Evolutionary conservation across 2,888 invertebrate species (phyloP).

Genomic region (Philereme vetulata): DNA sequence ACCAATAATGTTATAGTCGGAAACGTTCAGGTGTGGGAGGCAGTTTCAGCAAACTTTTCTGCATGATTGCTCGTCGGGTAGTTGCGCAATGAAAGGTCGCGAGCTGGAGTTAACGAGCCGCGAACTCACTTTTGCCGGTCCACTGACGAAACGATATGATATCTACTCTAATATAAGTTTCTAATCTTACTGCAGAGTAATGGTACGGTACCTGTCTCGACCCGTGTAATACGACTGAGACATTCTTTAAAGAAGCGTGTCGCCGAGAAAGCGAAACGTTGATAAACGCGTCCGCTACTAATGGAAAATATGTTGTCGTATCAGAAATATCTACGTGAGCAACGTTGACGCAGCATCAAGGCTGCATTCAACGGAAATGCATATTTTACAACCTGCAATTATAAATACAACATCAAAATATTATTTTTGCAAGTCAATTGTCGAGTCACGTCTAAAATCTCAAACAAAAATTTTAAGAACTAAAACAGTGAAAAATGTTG

Average conservation of each 20-base stretch:
- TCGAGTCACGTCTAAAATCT: slow-evolving; percentile 57
- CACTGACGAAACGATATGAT: slow-evolving; percentile 56
- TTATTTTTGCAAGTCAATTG: slow-evolving; percentile 51
- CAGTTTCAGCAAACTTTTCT: slow-evolving; percentile 65
- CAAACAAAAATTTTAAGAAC: slow-evolving; percentile 37
- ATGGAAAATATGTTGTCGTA: slow-evolving; percentile 37
- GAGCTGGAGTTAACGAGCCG: slow-evolving; percentile 57
- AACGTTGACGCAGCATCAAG: slow-evolving; percentile 1
- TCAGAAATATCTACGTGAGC: slow-evolving; percentile 34
- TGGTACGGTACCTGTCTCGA: slow-evolving; percentile 14
- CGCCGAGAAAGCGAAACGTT: slow-evolving; percentile 37
- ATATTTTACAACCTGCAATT: slow-evolving; percentile 3
- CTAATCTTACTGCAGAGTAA: slow-evolving; percentile 39
- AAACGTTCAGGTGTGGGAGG: slow-evolving; percentile 28
- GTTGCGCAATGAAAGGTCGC: slow-evolving; percentile 70
- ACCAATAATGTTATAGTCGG: slow-evolving; percentile 12
- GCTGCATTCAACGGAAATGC: slow-evolving; percentile 15
- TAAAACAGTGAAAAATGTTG: slow-evolving; percentile 56
- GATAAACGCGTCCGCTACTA: slow-evolving; percentile 32
- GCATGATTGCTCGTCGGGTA: slow-evolving; percentile 55
- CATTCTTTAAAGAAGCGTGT: slow-evolving; percentile 29
- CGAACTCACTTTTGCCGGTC: slow-evolving; percentile 63
- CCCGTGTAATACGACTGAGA: slow-evolving; percentile 21
- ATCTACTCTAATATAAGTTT: slow-evolving; percentile 45
- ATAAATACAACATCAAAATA: slow-evolving; percentile 30